Evolutionary conservation across 2,113 vertebrate genomes (phyloP), one percentile per base, ranked within the genome.

Genomic region (Microtus ochrogaster): DNA sequence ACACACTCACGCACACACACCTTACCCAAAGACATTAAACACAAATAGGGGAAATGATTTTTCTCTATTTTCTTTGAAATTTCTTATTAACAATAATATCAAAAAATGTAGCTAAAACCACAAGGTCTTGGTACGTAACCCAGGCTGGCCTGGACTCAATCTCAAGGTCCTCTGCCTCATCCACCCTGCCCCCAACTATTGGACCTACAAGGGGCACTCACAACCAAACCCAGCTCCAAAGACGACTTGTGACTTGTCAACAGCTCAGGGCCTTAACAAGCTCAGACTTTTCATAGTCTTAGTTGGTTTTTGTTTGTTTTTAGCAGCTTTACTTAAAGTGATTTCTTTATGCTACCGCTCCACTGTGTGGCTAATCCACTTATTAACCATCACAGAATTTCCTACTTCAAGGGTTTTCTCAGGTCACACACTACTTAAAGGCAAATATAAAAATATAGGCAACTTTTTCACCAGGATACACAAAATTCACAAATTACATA

Each of bases 391-490:
- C 66, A 93, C 39, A 94, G 76, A 93, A 88, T 79, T 86, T 90
- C 55, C 78, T 81, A 95, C 3, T 21, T 92, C 70, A 55, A 89
- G 22, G 49, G 24, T 81, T 85, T 87, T 70, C 55, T 87, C 95
- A 41, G 74, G 63, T 95, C 94, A 89, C 14, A 97, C 77, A 94
- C 28, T 95, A 39, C 93, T 81, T 92, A 94, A 96, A 88, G 49
- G 21, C 30, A 95, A 94, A 90, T 98, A 97, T 87, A 98, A 98
- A 98, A 97, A 97, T 98, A 97, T 85, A 97, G 72, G 14, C 89
- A 96, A 81, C 3, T 44, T 97, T 91, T 90, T 90, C 76, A 96
- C 52, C 76, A 90, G 70, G 84, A 94, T 96, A 97, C 47, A 92
- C 41, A 96, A 90, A 96, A 78, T 96, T 92, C 65, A 97, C 78